Conservation (phyloP, 2,888 invertebrate genomes). For the Ceriagrion tenellum region DNA sequence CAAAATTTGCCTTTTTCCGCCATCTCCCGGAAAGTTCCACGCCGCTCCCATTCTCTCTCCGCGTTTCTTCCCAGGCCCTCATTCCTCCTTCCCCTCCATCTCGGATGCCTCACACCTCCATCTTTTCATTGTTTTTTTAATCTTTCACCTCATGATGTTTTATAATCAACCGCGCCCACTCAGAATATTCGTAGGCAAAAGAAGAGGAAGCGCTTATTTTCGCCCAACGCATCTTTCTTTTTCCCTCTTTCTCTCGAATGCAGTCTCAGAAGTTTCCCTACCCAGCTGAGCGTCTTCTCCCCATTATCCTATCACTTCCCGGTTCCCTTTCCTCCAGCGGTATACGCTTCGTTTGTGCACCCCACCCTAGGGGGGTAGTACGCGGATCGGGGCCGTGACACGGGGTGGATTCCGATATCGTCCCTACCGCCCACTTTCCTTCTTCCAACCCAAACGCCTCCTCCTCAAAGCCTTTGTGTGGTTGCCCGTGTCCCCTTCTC, state of each 20-base stretch:
- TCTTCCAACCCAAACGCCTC: not conserved
- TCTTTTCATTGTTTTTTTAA: not conserved
- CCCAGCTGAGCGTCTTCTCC: not conserved
- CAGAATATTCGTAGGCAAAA: not conserved
- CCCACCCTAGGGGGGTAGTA: not conserved
- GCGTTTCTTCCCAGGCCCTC: too few relatives aligned
- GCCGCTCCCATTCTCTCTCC: too few relatives aligned
- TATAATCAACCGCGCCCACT: not conserved
- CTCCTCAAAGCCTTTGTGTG: conserved; percentile 9
- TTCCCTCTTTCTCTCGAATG: not conserved
- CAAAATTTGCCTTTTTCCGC: not conserved
- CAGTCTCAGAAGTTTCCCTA: not conserved
- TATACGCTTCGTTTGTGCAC: not conserved
- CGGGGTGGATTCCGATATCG: conserved; percentile 13
- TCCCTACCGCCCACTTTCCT: not conserved
- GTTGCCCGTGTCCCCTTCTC: not conserved
- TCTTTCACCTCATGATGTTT: not conserved
- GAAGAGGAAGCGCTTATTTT: not conserved
- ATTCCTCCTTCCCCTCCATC: too few relatives aligned
- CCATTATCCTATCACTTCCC: not conserved
- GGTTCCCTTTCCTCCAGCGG: not conserved
- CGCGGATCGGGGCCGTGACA: not conserved
- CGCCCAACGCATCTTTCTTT: not conserved
- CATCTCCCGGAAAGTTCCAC: too few relatives aligned
- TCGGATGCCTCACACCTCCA: not conserved